A percentile compares a stretch with the other conserved stretches of the same genome.
phyloP scores from a whole-genome alignment of 2,888 invertebrate genomes.

The Drosophila lutescens region DNA sequence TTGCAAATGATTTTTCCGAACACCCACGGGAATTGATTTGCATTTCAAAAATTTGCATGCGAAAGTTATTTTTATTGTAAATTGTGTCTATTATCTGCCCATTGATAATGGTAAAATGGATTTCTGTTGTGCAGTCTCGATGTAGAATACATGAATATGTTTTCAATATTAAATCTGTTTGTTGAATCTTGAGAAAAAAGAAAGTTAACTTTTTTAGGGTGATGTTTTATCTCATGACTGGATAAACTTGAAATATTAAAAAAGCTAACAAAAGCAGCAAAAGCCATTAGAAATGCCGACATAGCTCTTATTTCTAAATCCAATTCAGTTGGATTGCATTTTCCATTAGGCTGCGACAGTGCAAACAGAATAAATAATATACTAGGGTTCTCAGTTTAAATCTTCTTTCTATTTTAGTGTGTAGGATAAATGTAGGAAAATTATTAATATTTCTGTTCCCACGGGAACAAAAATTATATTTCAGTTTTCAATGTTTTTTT shows the following conservation, averaged over 20 bases:
- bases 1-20: not conserved
- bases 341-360: not conserved
- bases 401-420: too few species aligned
- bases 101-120: not conserved
- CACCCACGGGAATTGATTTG: not conserved
- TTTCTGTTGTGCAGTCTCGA: not conserved
- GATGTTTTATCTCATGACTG: too few species aligned
- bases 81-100: not conserved
- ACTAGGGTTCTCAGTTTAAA: not conserved
- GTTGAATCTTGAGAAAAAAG: not conserved
- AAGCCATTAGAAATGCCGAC: not conserved
- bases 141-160: too few species aligned
- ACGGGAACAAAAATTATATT: too few species aligned
- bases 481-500: too few species aligned
- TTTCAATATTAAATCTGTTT: not conserved
- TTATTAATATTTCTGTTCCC: too few species aligned
- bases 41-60: slow-evolving; percentile 1
- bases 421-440: too few species aligned
- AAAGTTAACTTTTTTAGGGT: too few species aligned
- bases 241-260: not conserved
- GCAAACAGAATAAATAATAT: slow-evolving; percentile 1
- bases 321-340: not conserved
- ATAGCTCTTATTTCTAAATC: not conserved
- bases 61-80: not conserved
- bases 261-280: not conserved